Evolutionary conservation across 2,888 invertebrate species (phyloP), one percentile per base, ranked within the genome.

Genomic region (Thalpophila matura): DNA sequence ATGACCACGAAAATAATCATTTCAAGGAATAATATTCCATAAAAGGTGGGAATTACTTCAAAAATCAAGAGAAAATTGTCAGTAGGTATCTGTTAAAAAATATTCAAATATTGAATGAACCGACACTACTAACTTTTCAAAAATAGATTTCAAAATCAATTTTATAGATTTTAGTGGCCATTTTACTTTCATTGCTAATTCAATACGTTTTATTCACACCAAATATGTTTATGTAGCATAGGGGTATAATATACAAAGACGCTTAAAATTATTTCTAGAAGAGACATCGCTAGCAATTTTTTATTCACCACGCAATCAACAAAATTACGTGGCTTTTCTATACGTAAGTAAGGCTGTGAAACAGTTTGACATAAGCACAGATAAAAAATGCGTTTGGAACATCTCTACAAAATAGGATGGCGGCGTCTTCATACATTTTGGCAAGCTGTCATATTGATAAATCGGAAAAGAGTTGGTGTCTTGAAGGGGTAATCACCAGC

Each of bases 401-500:
- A 16, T 33, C 7, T 45, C 12, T 49, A 45, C n/a, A 47, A 53
- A 56, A 12, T 1, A 53, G 61, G 20, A 35, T 38, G 37, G 33
- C 2, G n/a, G 9, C 43, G 33, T 68, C 27, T 62, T 55, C 40
- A 16, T 55, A 14, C 14, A 40, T 33, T 58, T 12, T 31, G 22
- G 53, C 35, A 51, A 70, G 55, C 55, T 69, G 58, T 55, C 47
- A 43, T 43, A 63, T 22, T 35, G 64, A 69, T 49, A 61, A 46
- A 56, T 66, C 55, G 27, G 40, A 37, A 57, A 64, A 49, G 55
- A 40, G 45, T 59, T 63, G 67, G 10, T 56, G 33, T 57, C 60
- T 59, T 67, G n/a, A 47, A 50, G 20, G 33, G 69, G 50, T 81
- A 22, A 55, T 87, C 81, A 88, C 74, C 76, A 91, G 83, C 96